A percentile compares a stretch with the other conserved stretches of the same genome.
phyloP scores from a whole-genome alignment of 2,888 invertebrate species.

The Diaprepes abbreviatus region DNA sequence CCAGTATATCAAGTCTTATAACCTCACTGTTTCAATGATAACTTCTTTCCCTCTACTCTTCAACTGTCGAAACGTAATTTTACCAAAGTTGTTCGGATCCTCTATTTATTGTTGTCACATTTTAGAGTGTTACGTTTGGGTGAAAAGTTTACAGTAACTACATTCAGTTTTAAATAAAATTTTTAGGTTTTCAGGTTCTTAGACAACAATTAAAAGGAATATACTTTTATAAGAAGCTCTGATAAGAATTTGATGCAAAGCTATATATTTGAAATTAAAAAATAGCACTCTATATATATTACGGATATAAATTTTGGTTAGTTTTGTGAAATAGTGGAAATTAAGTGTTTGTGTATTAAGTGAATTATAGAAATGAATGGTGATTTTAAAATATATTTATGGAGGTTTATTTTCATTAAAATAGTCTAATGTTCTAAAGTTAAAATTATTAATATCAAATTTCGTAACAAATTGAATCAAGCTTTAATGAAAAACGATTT shows the following conservation, averaged over 20 bases:
- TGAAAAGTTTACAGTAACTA: background rate
- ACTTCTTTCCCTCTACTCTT: slow-evolving; percentile 59
- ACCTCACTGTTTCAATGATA: slow-evolving; percentile 57
- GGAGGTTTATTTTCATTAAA: background rate
- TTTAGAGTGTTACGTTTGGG: slow-evolving; percentile 21
- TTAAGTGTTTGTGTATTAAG: slow-evolving; percentile 2
- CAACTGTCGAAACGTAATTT: slow-evolving; percentile 35
- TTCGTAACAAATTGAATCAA: background rate
- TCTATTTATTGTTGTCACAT: slow-evolving; percentile 26
- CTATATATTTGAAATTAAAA: background rate
- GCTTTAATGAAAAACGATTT: background rate
- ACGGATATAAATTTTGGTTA: slow-evolving; percentile 9
- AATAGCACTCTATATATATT: background rate
- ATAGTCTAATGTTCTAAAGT: background rate
- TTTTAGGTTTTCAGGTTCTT: slow-evolving; percentile 17
- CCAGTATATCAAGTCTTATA: slow-evolving; percentile 18
- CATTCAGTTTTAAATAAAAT: background rate
- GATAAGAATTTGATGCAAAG: background rate
- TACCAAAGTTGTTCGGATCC: slow-evolving; percentile 42
- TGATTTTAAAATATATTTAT: background rate
- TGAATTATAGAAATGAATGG: background rate
- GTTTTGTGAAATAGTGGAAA: slow-evolving; percentile 7
- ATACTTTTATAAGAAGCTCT: background rate
- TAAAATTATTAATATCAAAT: background rate
- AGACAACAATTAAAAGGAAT: background rate